Evolutionary conservation across 1,140 invertebrate species (phyloP).

Genomic region (Aphidius gifuensis): DNA sequence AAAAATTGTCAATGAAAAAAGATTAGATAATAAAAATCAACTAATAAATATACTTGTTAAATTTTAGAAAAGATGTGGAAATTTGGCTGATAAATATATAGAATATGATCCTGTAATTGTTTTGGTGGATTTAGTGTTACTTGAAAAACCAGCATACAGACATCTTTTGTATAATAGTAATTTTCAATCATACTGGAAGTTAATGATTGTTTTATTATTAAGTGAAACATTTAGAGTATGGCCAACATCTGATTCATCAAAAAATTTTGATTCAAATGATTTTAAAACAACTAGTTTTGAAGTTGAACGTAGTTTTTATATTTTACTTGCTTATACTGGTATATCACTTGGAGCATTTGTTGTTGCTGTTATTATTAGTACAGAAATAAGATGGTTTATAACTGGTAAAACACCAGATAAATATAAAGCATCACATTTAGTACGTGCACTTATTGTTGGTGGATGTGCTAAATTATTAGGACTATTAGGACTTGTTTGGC

Average conservation of each 20-base stretch:
- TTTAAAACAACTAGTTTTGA: conserved; percentile 30
- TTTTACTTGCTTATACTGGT: conserved; percentile 39
- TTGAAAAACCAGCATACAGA: conserved; percentile 75
- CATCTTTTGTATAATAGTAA: conserved; percentile 77
- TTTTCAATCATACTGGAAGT: conserved; percentile 59
- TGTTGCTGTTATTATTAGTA: conserved; percentile 33
- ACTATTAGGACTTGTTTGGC: conserved; percentile 48
- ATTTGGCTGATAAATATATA: conserved; percentile 81
- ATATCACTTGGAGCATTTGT: conserved; percentile 42
- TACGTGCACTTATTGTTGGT: conserved; percentile 43
- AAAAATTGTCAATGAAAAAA: neutral
- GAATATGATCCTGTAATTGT: conserved; percentile 84
- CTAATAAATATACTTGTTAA: neutral
- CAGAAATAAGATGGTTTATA: conserved; percentile 43
- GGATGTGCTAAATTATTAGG: conserved; percentile 48
- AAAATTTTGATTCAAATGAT: neutral
- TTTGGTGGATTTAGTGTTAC: conserved; percentile 75
- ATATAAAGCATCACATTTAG: conserved; percentile 40
- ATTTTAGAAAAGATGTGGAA: conserved; percentile 65
- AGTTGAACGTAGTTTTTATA: conserved; percentile 44
- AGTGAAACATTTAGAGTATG: conserved; percentile 47
- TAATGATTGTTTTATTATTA: conserved; percentile 45
- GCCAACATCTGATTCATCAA: conserved; percentile 25
- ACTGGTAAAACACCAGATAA: conserved; percentile 31
- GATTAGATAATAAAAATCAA: neutral